Percentiles rank a stretch among this genome's conserved stretches.
Evolutionary conservation across 2,888 invertebrate species (phyloP).

Genomic region (Andrena fulva): DNA sequence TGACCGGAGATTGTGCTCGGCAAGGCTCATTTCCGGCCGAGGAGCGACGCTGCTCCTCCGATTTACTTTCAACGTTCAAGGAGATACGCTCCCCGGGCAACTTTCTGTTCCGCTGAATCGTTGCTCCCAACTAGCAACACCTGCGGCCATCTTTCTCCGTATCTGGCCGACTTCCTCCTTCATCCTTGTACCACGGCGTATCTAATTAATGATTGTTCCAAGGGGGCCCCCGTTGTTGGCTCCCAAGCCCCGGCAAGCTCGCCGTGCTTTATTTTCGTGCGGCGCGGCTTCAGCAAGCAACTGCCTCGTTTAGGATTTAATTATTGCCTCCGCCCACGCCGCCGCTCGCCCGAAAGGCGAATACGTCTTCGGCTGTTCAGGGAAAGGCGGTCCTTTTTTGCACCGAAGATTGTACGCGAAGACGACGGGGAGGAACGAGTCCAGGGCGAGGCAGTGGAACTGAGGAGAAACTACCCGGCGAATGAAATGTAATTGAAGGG

Average conservation of each 20-base stretch:
- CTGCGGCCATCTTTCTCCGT: constrained; percentile 63
- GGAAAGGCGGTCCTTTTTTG: constrained; percentile 1
- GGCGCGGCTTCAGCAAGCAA: constrained; percentile 33
- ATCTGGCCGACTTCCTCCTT: constrained; percentile 37
- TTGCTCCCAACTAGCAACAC: constrained; percentile 57
- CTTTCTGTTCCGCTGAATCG: constrained; percentile 30
- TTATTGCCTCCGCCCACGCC: constrained; percentile 42
- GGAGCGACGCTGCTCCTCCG: constrained; percentile 46
- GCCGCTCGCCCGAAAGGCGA: constrained; percentile 11
- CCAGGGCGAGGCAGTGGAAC: neutral
- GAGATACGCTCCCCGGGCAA: constrained; percentile 26
- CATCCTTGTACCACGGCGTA: constrained; percentile 50
- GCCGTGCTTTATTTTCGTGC: constrained; percentile 48
- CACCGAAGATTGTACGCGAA: neutral
- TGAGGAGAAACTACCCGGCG: neutral
- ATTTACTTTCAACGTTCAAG: constrained; percentile 55
- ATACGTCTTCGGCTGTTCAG: constrained; percentile 32
- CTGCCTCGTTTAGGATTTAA: constrained; percentile 55
- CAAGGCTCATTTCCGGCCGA: constrained; percentile 62
- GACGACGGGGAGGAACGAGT: neutral
- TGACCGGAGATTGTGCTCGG: constrained; percentile 66
- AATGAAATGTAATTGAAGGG: constrained; percentile 2
- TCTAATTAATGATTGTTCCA: constrained; percentile 71
- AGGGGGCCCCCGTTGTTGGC: constrained; percentile 23
- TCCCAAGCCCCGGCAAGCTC: constrained; percentile 5